phyloP scores from a whole-genome alignment of 2,888 invertebrate genomes.

The Volucella inflata region DNA sequence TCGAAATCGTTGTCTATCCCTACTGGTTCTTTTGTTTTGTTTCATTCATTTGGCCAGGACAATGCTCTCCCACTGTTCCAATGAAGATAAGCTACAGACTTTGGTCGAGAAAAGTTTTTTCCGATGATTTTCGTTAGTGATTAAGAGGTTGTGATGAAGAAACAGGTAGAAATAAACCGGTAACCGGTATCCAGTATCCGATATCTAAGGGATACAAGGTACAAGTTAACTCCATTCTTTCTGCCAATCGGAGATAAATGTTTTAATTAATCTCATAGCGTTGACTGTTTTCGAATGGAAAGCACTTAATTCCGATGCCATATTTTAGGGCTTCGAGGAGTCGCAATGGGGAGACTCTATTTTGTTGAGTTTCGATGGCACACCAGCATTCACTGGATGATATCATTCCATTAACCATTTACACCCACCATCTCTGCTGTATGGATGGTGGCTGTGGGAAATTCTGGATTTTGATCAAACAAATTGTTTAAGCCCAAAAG shows the following conservation, averaged over 20 bases:
- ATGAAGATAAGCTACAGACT: conserved; percentile 60
- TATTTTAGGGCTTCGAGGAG: conserved; percentile 54
- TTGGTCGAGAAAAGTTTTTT: conserved; percentile 35
- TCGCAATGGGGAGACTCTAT: background rate
- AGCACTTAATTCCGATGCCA: conserved; percentile 60
- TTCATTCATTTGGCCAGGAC: conserved; percentile 44
- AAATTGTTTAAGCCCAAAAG: conserved; percentile 25
- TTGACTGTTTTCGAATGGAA: conserved; percentile 68
- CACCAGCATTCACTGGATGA: conserved; percentile 50
- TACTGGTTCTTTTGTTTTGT: conserved; percentile 37
- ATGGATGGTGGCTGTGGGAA: background rate
- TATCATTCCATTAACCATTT: conserved; percentile 39
- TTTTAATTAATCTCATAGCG: conserved; percentile 70
- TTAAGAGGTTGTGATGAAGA: conserved; percentile 32
- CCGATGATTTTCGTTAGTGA: conserved; percentile 53
- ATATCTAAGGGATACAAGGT: no score
- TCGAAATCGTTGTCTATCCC: conserved; percentile 43
- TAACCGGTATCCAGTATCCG: no score
- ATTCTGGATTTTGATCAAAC: conserved; percentile 40
- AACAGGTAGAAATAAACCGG: conserved; percentile 5
- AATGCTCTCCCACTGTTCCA: conserved; percentile 30
- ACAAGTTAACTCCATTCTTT: conserved; percentile 27
- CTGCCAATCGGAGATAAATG: conserved; percentile 72
- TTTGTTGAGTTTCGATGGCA: background rate
- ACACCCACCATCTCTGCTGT: background rate